Evolutionary conservation across 2,797 vertebrate species (phyloP).

Genomic region (Eupleurogrammus muticus): DNA sequence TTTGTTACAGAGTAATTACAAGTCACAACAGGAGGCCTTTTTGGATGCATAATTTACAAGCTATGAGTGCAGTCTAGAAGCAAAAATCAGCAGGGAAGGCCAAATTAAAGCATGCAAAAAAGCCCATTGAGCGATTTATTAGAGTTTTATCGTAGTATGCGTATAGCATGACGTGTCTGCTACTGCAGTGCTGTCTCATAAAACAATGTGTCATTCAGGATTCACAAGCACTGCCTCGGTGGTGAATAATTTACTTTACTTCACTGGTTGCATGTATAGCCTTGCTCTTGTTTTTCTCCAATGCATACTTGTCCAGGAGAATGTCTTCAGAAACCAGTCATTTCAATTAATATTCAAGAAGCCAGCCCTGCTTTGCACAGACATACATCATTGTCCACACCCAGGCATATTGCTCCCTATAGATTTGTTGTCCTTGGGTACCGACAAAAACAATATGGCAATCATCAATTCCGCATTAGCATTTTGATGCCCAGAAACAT

Average conservation of each 20-base stretch:
- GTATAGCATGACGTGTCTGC: slow-evolving; percentile 21
- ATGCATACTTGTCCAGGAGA: slow-evolving; percentile 3
- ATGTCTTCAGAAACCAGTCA: slow-evolving; percentile 26
- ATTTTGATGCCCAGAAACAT: slow-evolving; percentile 46
- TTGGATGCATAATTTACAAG: slow-evolving; percentile 53
- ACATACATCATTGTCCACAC: slow-evolving; percentile 58
- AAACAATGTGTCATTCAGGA: slow-evolving; percentile 25
- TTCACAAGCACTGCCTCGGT: slow-evolving; percentile 30
- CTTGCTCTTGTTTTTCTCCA: slow-evolving; percentile 1
- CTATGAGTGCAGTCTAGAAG: slow-evolving; percentile 17
- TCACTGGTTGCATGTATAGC: slow-evolving; percentile 17
- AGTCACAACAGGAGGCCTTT: slow-evolving; percentile 38
- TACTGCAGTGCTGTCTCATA: slow-evolving; percentile 16
- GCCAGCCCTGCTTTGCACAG: slow-evolving; percentile 12
- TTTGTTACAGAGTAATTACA: slow-evolving; percentile 58
- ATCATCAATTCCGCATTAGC: slow-evolving; percentile 62
- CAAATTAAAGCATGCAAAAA: slow-evolving; percentile 43
- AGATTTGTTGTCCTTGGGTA: slow-evolving; percentile 52
- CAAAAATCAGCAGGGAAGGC: slow-evolving; percentile 34
- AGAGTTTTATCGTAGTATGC: slow-evolving; percentile 28
- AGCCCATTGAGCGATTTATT: slow-evolving; percentile 24
- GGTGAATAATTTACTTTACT: slow-evolving; percentile 22
- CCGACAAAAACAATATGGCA: slow-evolving; percentile 61
- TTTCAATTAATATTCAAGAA: slow-evolving; percentile 57
- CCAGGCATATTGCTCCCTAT: slow-evolving; percentile 43